A percentile compares a stretch with the other conserved stretches of the same genome.
Evolutionary conservation across 1,140 invertebrate genomes (phyloP).

Genomic region (Nomia melanderi): DNA sequence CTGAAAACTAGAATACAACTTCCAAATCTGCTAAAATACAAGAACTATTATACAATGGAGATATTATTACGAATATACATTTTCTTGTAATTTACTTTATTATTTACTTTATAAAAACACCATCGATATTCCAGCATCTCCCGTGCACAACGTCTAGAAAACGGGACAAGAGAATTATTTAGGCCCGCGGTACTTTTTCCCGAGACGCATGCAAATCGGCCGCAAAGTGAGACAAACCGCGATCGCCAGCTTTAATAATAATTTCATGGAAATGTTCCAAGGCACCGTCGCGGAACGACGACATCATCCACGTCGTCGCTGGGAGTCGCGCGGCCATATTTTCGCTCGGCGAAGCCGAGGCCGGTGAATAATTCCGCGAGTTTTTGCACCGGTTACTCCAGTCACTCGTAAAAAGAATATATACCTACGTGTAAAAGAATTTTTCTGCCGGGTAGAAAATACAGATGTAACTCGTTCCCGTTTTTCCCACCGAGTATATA

Average conservation of each 20-base stretch:
- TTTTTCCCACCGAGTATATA: too few relatives aligned
- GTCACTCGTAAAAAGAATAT: constrained; percentile 77
- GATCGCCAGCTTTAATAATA: constrained; percentile 74
- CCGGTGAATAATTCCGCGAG: constrained; percentile 39
- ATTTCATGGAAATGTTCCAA: constrained; percentile 77
- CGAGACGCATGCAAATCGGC: constrained; percentile 13
- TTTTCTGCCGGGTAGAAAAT: constrained; percentile 13
- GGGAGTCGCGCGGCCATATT: constrained; percentile 30
- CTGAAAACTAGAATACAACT: too few relatives aligned
- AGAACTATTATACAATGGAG: too few relatives aligned
- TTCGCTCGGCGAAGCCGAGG: constrained; percentile 13
- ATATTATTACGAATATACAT: too few relatives aligned
- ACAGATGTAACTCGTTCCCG: background rate
- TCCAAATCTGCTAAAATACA: too few relatives aligned
- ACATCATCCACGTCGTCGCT: constrained; percentile 38
- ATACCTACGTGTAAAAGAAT: constrained; percentile 68
- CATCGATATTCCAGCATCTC: too few relatives aligned
- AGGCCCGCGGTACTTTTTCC: background rate
- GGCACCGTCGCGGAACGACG: constrained; percentile 44
- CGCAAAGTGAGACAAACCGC: constrained; percentile 64
- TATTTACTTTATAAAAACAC: too few relatives aligned
- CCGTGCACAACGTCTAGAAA: too few relatives aligned
- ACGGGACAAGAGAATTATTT: background rate
- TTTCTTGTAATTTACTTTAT: too few relatives aligned
- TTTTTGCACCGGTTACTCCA: constrained; percentile 68